Evolutionary conservation across 2,113 vertebrate genomes (phyloP).

Genomic region (Hipposideros armiger): DNA sequence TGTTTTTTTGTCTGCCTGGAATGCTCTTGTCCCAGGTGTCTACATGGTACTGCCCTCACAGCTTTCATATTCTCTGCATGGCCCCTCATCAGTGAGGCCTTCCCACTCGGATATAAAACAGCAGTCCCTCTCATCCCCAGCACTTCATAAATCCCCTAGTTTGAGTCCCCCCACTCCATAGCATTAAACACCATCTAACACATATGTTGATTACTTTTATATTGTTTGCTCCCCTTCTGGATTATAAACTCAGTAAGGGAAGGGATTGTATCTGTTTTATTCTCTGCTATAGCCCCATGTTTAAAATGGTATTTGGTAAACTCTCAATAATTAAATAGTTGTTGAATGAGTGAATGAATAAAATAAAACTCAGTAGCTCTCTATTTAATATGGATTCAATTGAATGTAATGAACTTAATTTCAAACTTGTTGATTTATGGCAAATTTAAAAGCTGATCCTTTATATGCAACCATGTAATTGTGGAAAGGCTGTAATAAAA

Average conservation of each 20-base stretch:
- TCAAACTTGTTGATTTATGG: neutral
- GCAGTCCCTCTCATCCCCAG: neutral
- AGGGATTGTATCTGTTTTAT: too few species aligned
- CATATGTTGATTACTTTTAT: neutral
- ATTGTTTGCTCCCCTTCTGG: too few species aligned
- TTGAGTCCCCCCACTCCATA: accelerated
- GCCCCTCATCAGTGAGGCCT: neutral
- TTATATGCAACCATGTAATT: neutral
- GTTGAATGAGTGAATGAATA: neutral
- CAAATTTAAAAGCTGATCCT: neutral
- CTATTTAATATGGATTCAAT: neutral
- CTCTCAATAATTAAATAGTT: neutral
- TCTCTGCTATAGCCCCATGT: neutral
- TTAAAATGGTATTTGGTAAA: neutral
- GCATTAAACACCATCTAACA: neutral
- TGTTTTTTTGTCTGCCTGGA: neutral
- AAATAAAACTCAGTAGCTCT: neutral
- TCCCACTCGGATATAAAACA: neutral
- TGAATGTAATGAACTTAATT: neutral
- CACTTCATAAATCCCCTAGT: neutral
- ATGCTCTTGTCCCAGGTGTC: neutral
- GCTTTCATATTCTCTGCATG: neutral
- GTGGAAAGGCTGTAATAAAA: neutral
- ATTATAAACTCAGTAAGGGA: neutral
- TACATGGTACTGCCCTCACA: neutral